These are phyloP conservation scores for Rotaria macrura DNA, from an alignment of 2,888 invertebrate genomes.

Conservation along the genomic window DNA sequence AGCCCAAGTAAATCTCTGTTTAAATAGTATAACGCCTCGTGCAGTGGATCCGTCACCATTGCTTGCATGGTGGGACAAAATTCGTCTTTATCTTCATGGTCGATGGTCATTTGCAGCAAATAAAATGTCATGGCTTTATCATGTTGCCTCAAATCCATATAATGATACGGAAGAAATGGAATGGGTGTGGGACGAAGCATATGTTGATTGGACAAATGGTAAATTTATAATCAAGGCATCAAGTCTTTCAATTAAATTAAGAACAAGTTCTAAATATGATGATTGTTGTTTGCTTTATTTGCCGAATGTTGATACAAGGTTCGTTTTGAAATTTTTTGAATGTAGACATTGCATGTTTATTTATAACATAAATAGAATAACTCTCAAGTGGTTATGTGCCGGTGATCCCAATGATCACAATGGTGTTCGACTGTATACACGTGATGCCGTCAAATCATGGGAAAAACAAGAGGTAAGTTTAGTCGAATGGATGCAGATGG, in stretches of 20 bases:
- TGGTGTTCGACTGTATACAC: conserved; percentile 83
- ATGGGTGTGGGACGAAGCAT: conserved; percentile 80
- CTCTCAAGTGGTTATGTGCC: conserved; percentile 77
- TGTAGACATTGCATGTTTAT: no score
- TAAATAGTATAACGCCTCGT: conserved; percentile 58
- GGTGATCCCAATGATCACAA: conserved; percentile 93
- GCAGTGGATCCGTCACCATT: conserved; percentile 64
- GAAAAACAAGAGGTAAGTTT: conserved; percentile 59
- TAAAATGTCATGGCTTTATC: conserved; percentile 76
- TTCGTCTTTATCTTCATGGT: conserved; percentile 79
- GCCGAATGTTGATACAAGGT: conserved; percentile 56
- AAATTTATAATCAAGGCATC: neutral
- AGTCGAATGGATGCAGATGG: conserved; percentile 8
- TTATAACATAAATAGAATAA: conserved; percentile 52
- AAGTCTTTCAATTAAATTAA: conserved; percentile 74
- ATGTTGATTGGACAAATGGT: conserved; percentile 84
- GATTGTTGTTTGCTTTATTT: conserved; percentile 84
- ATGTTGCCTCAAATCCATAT: conserved; percentile 91
- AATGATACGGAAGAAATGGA: conserved; percentile 99
- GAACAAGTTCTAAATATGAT: conserved; percentile 96
- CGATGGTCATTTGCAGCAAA: conserved; percentile 74
- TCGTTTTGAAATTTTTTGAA: neutral
- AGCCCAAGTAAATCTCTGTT: conserved; percentile 74
- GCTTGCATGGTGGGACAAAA: conserved; percentile 92
- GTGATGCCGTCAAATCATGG: conserved; percentile 85